Base-by-base conservation (phyloP, 2,797 vertebrate species). In the Kryptopterus vitreolus region DNA sequence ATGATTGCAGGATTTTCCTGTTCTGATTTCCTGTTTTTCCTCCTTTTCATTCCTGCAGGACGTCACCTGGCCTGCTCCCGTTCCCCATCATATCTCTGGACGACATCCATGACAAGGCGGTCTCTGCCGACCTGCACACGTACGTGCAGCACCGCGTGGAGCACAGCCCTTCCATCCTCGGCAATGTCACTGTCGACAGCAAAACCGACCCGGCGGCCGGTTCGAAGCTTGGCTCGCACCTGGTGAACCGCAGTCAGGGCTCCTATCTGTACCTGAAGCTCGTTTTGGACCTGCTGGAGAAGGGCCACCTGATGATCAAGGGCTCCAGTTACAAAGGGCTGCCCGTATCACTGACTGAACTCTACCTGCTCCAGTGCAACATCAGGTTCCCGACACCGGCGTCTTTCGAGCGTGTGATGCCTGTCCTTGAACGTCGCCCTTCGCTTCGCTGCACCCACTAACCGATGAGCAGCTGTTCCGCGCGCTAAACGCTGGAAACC, bases 381-480 rank as follows among this genome's bases (percentile, higher is more conserved):
- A 94, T 95, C 91, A 96, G 94, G 87, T 98, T 99, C 87, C 91
- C 90, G 12, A 95, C 96, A 82, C 95, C 95, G 57, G 95, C 95
- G 0, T 92, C 94, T 82, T 99, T 99, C 61, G 97, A 98, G 85
- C 94, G 94, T 74, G 95, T 94, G 0, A 94, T 96, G 82, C 96
- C 97, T 0, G 92, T 99, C 81, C 83, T n/a, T 99, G 77, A 99
- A 98, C 2, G 96, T 99, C 91, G 94, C 95, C 0, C 91, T n/a
- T 99, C 48, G 96, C 98, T 0, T 98, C 98, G 43, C 93, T 99
- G 76, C 98, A 99, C 88, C 98, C 98, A 62, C 93, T 99, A 92
- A 96, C 97, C 1, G 98, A 99, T 4, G 97, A 99, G 72, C 98
- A 99, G 94, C 96, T 99, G 88, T 99, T 98, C 91, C 94, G 96